phyloP scores from a whole-genome alignment of 2,888 invertebrate genomes.

The Lobophora halterata region DNA sequence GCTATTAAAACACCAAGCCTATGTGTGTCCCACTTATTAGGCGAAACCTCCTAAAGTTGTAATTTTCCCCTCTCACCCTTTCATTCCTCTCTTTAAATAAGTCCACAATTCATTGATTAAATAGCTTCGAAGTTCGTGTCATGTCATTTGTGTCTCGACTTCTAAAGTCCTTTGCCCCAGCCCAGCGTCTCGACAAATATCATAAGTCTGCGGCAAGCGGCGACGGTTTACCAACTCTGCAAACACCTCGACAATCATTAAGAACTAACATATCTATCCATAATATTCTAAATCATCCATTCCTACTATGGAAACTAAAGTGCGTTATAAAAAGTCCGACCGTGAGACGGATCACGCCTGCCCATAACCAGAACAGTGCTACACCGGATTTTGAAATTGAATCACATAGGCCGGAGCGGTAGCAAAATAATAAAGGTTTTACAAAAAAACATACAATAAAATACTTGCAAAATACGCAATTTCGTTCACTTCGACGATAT shows the following conservation, averaged over 20 bases:
- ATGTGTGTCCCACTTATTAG: neutral
- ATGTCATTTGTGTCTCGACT: conserved; percentile 10
- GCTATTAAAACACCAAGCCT: too few relatives aligned
- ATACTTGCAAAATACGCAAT: too few relatives aligned
- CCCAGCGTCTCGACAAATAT: conserved; percentile 55
- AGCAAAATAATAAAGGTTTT: too few relatives aligned
- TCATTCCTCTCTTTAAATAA: neutral
- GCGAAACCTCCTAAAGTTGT: neutral
- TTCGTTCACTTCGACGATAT: too few relatives aligned
- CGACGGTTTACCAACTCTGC: conserved; percentile 41
- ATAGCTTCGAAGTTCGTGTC: conserved; percentile 6
- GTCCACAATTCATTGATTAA: conserved; percentile 8
- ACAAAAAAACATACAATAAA: too few relatives aligned
- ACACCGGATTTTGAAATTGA: too few relatives aligned
- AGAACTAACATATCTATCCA: conserved; percentile 35
- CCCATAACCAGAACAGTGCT: too few relatives aligned
- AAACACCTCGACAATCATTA: conserved; percentile 53
- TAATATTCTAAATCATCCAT: too few relatives aligned
- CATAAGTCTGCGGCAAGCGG: conserved; percentile 46
- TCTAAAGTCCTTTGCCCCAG: conserved; percentile 10
- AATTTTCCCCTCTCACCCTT: neutral
- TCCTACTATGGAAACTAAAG: too few relatives aligned
- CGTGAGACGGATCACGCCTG: too few relatives aligned
- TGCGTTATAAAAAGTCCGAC: too few relatives aligned
- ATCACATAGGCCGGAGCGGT: too few relatives aligned